Percentiles rank a stretch among this genome's conserved stretches.
These are phyloP conservation scores for Byasa hedistus DNA, from an alignment of 2,888 invertebrate genomes.

Conservation along the genomic window DNA sequence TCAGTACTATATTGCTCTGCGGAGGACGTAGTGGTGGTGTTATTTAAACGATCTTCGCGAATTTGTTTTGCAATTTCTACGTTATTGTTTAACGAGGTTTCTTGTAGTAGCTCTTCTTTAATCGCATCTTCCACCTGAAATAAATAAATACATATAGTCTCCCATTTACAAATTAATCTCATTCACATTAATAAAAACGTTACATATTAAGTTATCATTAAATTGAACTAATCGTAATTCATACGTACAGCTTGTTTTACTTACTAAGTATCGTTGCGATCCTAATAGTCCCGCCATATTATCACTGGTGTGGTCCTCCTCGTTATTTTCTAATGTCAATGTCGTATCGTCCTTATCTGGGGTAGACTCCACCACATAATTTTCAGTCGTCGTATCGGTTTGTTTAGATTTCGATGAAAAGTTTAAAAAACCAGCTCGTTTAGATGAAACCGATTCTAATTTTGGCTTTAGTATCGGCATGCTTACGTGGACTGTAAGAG, in stretches of 20 bases:
- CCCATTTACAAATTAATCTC: not conserved
- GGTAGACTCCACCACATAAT: conserved; percentile 28
- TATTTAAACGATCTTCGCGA: conserved; percentile 31
- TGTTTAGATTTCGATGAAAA: conserved; percentile 44
- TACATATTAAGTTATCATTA: too few relatives aligned
- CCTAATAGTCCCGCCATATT: conserved; percentile 12
- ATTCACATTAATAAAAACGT: too few relatives aligned
- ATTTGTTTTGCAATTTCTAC: conserved; percentile 44
- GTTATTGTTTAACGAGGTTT: conserved; percentile 51
- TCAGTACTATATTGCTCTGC: not conserved
- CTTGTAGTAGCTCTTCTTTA: conserved; percentile 61
- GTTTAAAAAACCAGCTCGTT: conserved; percentile 61
- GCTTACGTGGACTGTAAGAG: conserved; percentile 3
- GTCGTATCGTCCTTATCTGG: conserved; percentile 36
- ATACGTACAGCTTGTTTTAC: conserved; percentile 31
- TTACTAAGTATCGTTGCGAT: conserved; percentile 63
- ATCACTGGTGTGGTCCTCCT: not conserved
- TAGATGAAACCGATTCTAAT: conserved; percentile 50
- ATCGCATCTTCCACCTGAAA: conserved; percentile 67
- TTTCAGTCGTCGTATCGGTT: conserved; percentile 30
- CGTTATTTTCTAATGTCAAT: conserved; percentile 6
- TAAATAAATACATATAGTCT: conserved; percentile 30
- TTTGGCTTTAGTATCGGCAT: conserved; percentile 25
- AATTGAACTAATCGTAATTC: too few relatives aligned
- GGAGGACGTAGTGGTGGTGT: conserved; percentile 8